phyloP scores from a whole-genome alignment of 2,888 invertebrate species.

The Bhutanitis thaidina region DNA sequence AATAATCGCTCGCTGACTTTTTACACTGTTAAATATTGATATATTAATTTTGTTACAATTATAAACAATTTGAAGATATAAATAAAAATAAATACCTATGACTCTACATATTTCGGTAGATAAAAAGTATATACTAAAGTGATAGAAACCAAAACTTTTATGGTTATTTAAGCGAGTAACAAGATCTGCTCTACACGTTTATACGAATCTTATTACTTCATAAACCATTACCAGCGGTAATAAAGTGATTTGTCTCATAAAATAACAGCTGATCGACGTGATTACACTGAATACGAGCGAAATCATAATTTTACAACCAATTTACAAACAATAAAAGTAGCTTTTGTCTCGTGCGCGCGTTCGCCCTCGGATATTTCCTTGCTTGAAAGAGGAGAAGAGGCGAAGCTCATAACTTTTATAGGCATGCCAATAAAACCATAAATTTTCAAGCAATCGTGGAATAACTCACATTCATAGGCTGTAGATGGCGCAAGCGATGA shows the following conservation, averaged over 20 bases:
- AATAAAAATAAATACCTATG: too few relatives aligned
- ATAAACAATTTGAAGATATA: too few relatives aligned
- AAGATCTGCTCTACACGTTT: too few relatives aligned
- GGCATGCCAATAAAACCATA: constrained; percentile 71
- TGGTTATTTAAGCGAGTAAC: too few relatives aligned
- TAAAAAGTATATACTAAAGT: too few relatives aligned
- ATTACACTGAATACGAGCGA: constrained; percentile 74
- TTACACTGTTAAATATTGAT: too few relatives aligned
- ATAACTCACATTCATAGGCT: constrained; percentile 40
- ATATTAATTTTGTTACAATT: too few relatives aligned
- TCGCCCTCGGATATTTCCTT: constrained; percentile 76
- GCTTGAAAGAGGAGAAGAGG: constrained; percentile 60
- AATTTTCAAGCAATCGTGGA: constrained; percentile 38
- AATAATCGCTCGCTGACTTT: too few relatives aligned
- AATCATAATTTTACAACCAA: constrained; percentile 80
- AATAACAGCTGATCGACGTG: constrained; percentile 74
- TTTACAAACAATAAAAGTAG: constrained; percentile 81
- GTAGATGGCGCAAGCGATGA: constrained; percentile 63
- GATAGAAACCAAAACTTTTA: too few relatives aligned
- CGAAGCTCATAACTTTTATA: constrained; percentile 76
- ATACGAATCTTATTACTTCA: constrained; percentile 48
- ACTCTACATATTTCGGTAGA: too few relatives aligned
- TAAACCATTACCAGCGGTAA: constrained; percentile 63
- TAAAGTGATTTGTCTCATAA: constrained; percentile 73
- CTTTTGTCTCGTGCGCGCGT: constrained; percentile 74